phyloP scores from a whole-genome alignment of 2,797 vertebrate species.

The Acomys russatus region DNA sequence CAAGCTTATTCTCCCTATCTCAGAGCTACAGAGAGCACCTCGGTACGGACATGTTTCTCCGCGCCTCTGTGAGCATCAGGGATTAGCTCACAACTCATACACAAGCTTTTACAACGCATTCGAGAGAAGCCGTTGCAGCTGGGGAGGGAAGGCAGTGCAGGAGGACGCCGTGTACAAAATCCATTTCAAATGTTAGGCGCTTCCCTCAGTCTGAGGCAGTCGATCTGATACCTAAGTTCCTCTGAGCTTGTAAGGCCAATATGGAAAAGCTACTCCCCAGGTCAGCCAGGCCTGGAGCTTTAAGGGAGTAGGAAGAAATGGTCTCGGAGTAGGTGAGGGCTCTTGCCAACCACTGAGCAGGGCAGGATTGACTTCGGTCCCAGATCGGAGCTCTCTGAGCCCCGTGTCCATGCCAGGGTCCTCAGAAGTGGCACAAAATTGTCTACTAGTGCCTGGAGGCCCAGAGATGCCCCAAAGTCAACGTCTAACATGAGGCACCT shows the following conservation, averaged over 20 bases:
- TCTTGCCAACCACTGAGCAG: neutral
- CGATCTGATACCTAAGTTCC: neutral
- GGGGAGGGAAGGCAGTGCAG: neutral
- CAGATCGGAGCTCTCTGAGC: neutral
- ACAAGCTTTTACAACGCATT: neutral
- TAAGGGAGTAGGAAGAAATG: fast-evolving
- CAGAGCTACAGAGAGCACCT: neutral
- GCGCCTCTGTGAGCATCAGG: neutral
- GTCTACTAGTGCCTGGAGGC: neutral
- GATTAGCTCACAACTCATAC: neutral
- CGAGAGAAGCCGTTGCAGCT: neutral
- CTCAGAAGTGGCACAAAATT: neutral
- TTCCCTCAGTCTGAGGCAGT: neutral
- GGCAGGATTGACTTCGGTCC: neutral
- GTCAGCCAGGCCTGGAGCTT: no score
- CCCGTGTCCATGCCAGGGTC: neutral
- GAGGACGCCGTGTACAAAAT: neutral
- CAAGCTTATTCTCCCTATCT: neutral
- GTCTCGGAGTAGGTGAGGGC: neutral
- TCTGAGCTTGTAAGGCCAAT: neutral
- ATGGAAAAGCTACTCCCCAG: neutral
- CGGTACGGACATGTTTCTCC: neutral
- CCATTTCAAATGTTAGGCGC: neutral
- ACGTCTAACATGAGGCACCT: neutral
- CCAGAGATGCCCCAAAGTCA: neutral